Percentiles rank a stretch among this genome's conserved stretches.
phyloP scores from a whole-genome alignment of 2,888 invertebrate species.

The Aelia acuminata region DNA sequence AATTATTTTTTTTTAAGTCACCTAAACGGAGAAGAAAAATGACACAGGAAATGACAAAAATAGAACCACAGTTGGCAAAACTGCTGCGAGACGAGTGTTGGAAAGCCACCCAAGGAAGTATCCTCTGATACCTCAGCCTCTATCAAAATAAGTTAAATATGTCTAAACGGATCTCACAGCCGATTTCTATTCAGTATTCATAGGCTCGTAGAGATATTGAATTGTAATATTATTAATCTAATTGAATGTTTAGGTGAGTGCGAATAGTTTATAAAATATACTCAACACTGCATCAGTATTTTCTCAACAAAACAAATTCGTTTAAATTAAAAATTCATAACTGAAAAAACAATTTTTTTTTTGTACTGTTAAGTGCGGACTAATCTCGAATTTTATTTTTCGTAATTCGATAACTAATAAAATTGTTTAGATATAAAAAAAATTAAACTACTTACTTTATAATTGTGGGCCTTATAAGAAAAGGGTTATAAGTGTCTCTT shows the following conservation, averaged over 20 bases:
- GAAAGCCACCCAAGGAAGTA: not conserved
- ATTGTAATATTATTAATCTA: not conserved
- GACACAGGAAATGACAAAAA: slow-evolving; percentile 28
- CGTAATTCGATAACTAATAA: too few species aligned
- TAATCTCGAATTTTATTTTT: too few species aligned
- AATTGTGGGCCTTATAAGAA: too few species aligned
- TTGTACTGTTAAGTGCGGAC: too few species aligned
- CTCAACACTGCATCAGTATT: too few species aligned
- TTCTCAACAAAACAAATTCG: too few species aligned
- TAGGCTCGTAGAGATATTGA: not conserved
- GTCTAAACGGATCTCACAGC: not conserved
- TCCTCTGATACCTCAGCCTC: not conserved
- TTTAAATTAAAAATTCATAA: too few species aligned
- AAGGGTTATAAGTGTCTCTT: too few species aligned
- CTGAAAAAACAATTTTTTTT: too few species aligned
- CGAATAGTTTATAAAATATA: too few species aligned
- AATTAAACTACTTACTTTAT: too few species aligned
- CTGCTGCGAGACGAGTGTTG: slow-evolving; percentile 12
- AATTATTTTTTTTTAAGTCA: not conserved
- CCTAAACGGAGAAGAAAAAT: slow-evolving; percentile 30
- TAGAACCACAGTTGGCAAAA: slow-evolving; percentile 37
- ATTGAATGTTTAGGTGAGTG: not conserved
- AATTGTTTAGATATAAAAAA: too few species aligned
- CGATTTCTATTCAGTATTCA: not conserved
- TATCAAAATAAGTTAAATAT: not conserved